Conservation (phyloP, 1,140 invertebrate species). For the Eupeodes corollae region DNA sequence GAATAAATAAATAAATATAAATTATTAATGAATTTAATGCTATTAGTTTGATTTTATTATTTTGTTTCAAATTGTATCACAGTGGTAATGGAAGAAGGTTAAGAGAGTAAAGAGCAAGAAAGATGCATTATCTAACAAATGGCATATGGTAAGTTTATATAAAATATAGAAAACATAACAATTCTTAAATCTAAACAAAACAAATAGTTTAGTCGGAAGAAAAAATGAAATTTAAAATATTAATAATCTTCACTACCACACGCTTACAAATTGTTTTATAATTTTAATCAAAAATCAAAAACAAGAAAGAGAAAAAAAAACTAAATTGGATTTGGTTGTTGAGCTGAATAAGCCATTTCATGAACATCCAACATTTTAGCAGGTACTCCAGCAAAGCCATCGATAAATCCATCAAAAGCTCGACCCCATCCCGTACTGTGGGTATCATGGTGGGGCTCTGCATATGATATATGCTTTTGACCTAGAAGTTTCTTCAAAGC, state of each 20-base stretch:
- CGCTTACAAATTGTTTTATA: conserved; percentile 5
- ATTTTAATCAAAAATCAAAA: conserved; percentile 1
- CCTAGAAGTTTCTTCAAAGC: conserved; percentile 72
- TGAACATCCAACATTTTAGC: conserved; percentile 42
- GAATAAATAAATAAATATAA: too few species aligned
- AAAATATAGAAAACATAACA: neutral
- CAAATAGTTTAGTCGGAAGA: conserved; percentile 16
- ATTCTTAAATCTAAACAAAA: conserved; percentile 5
- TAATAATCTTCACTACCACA: conserved; percentile 5
- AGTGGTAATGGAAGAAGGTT: too few species aligned
- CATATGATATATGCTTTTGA: conserved; percentile 60
- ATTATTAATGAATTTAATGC: too few species aligned
- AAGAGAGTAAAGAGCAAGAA: too few species aligned
- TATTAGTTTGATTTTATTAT: too few species aligned
- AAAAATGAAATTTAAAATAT: conserved; percentile 6
- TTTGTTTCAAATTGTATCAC: too few species aligned
- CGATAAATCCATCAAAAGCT: conserved; percentile 41
- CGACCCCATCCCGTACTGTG: conserved; percentile 50
- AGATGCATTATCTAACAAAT: too few species aligned
- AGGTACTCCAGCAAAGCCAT: conserved; percentile 29
- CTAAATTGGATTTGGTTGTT: conserved; percentile 28
- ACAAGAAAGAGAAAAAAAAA: too few species aligned
- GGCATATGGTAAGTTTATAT: too few species aligned
- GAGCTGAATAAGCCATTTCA: conserved; percentile 52
- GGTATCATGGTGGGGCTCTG: conserved; percentile 51